These are phyloP conservation scores for Therioaphis trifolii DNA, from an alignment of 2,888 invertebrate species.

Conservation along the genomic window DNA sequence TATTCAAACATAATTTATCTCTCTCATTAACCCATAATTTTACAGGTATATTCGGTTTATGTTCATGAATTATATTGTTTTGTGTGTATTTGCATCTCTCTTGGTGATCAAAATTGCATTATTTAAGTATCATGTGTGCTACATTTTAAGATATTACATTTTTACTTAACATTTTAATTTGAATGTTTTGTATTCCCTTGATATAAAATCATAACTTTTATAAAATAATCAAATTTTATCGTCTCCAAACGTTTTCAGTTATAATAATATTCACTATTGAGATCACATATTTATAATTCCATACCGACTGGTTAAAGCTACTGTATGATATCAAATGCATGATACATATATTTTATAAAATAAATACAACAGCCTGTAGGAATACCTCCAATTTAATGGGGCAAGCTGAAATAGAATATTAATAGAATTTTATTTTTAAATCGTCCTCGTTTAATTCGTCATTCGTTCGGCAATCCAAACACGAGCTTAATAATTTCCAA, in stretches of 20 bases:
- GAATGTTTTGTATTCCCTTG: no score
- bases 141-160: background rate
- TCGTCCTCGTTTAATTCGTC: constrained; percentile 60
- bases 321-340: background rate
- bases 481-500: constrained; percentile 34
- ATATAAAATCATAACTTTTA: no score
- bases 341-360: background rate
- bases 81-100: background rate
- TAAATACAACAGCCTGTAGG: constrained; percentile 7
- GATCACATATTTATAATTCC: background rate
- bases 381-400: constrained; percentile 61
- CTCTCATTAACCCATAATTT: no score
- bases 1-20: no score
- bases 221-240: no score
- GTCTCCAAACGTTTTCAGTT: no score
- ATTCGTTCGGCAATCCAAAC: constrained; percentile 52
- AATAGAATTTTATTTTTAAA: constrained; percentile 61
- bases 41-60: no score
- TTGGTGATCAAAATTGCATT: background rate
- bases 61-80: no score
- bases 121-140: background rate
- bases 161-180: background rate
- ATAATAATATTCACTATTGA: no score
- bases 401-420: constrained; percentile 61
- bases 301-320: no score